A percentile compares a stretch with the other conserved stretches of the same genome.
These are phyloP conservation scores for Macropus fuliginosus DNA, from an alignment of 2,797 vertebrate genomes.

Conservation along the genomic window DNA sequence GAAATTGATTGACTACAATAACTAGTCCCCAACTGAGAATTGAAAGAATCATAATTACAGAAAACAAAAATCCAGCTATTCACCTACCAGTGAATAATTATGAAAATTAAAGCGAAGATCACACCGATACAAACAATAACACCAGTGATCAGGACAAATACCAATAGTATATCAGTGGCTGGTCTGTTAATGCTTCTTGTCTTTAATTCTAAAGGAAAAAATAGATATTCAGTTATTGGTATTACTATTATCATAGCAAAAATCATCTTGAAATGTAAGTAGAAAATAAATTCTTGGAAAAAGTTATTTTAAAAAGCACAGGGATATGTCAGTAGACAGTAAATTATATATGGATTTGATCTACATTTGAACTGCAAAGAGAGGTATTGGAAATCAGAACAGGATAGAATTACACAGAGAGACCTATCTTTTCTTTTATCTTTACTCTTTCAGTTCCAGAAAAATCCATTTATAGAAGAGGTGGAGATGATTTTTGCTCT, in stretches of 20 bases:
- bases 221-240: constrained; percentile 24
- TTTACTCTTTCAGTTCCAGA: not conserved
- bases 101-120: constrained; percentile 78
- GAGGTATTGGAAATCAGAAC: not conserved
- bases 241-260: constrained; percentile 31
- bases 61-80: constrained; percentile 51
- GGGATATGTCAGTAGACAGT: not conserved
- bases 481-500: not conserved
- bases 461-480: not conserved
- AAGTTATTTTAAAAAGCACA: constrained; percentile 36
- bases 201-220: constrained; percentile 73
- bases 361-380: constrained; percentile 3
- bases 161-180: constrained; percentile 64
- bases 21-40: not conserved
- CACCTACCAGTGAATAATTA: constrained; percentile 80
- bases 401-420: constrained; percentile 38
- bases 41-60: constrained; percentile 30
- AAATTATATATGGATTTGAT: constrained; percentile 43
- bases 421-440: constrained; percentile 11
- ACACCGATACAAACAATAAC: constrained; percentile 70
- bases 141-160: constrained; percentile 76
- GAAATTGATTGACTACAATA: constrained; percentile 33
- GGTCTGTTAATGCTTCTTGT: constrained; percentile 32
- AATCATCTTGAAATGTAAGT: constrained; percentile 15
- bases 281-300: constrained; percentile 50